Evolutionary conservation across 2,888 invertebrate species (phyloP).

Genomic region (Sinelater perroti): DNA sequence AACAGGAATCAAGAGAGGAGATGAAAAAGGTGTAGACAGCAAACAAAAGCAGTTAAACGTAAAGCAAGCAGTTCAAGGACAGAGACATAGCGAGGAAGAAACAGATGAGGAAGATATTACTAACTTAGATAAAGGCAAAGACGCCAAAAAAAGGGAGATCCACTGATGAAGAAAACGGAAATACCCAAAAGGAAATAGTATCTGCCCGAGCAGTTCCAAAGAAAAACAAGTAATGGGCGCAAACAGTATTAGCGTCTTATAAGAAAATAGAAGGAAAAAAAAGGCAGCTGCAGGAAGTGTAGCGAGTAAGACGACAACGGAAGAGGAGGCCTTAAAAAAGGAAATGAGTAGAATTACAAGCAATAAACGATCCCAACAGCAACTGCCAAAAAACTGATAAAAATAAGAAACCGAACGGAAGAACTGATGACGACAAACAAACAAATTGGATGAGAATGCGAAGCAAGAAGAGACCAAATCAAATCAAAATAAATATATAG

Average conservation of each 20-base stretch:
- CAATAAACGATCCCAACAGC: no score
- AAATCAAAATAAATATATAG: no score
- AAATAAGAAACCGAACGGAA: no score
- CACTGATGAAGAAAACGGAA: conserved; percentile 1
- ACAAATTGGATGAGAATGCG: no score
- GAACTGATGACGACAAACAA: no score
- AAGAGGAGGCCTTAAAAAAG: no score
- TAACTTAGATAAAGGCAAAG: background rate
- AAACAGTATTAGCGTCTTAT: background rate
- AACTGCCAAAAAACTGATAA: no score
- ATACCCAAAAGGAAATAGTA: background rate
- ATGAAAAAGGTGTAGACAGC: background rate
- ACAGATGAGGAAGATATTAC: background rate
- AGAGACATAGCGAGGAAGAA: background rate
- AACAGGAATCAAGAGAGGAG: background rate
- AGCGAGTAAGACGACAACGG: no score
- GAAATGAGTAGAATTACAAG: no score
- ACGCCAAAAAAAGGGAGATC: conserved; percentile 1
- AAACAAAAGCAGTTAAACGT: background rate
- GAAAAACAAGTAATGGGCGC: conserved; percentile 4
- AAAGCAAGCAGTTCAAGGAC: background rate
- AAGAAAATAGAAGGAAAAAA: no score
- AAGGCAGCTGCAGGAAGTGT: no score
- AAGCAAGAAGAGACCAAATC: no score
- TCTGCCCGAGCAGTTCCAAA: background rate